Evolutionary conservation across 2,113 vertebrate species (phyloP).

Genomic region (Scatophagus argus): DNA sequence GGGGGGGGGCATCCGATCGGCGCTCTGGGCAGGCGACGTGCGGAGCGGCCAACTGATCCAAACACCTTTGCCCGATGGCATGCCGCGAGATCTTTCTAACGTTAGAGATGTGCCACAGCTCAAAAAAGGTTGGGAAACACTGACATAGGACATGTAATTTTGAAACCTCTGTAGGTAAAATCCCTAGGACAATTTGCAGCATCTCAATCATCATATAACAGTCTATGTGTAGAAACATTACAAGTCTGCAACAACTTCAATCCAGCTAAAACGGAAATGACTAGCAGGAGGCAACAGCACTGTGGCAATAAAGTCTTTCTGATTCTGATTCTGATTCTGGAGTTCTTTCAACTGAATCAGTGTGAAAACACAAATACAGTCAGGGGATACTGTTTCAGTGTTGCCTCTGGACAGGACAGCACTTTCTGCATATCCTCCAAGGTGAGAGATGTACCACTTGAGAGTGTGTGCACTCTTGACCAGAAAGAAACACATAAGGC

Average conservation of each 20-base stretch:
- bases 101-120: too few relatives aligned
- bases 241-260: background rate
- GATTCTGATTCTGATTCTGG: too few relatives aligned
- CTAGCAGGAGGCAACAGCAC: background rate
- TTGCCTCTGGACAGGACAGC: conserved; percentile 45
- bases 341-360: conserved; percentile 30
- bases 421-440: conserved; percentile 50
- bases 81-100: too few relatives aligned
- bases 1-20: too few relatives aligned
- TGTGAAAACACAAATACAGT: conserved; percentile 41
- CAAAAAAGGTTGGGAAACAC: too few relatives aligned
- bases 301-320: too few relatives aligned
- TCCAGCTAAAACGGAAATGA: background rate
- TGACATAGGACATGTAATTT: too few relatives aligned
- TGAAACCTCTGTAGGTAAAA: background rate
- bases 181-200: background rate
- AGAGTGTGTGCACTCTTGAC: conserved; percentile 12
- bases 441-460: conserved; percentile 51
- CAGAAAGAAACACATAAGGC: conserved; percentile 23
- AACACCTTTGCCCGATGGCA: too few relatives aligned
- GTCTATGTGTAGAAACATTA: background rate
- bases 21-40: too few relatives aligned
- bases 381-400: conserved; percentile 25
- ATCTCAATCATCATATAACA: background rate
- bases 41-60: too few relatives aligned